Evolutionary conservation across 2,797 vertebrate species (phyloP).

Genomic region (Leucoraja ocellata): DNA sequence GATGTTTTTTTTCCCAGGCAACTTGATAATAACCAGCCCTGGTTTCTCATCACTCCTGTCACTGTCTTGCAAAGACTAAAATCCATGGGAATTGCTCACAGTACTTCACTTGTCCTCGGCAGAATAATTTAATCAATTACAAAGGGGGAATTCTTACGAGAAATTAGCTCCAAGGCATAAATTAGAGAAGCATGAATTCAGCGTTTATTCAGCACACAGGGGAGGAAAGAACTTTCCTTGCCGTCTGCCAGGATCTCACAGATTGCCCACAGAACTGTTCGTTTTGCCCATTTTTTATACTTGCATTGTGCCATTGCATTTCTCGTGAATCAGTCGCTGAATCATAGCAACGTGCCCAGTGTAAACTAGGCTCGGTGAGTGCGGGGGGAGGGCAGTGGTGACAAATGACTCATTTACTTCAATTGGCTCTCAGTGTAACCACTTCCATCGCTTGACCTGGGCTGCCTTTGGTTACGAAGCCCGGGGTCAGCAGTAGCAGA

Average conservation of each 20-base stretch:
- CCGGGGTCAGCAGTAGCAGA: background rate
- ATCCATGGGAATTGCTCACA: conserved; percentile 23
- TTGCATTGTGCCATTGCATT: conserved; percentile 16
- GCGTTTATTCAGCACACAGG: background rate
- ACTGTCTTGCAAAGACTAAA: background rate
- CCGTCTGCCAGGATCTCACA: conserved; percentile 5
- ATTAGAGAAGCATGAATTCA: conserved; percentile 20
- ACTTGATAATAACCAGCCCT: background rate
- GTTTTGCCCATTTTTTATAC: background rate
- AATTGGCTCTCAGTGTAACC: background rate
- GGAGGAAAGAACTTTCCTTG: background rate
- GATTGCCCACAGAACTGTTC: background rate
- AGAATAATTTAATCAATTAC: conserved; percentile 20
- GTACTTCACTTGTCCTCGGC: background rate
- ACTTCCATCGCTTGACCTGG: background rate
- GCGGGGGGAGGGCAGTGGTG: no score
- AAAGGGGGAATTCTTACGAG: conserved; percentile 22
- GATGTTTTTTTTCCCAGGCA: background rate
- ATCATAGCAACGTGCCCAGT: conserved; percentile 5
- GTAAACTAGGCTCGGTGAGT: background rate
- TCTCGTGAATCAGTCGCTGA: background rate
- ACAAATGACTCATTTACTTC: background rate
- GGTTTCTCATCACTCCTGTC: background rate
- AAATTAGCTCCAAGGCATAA: conserved; percentile 33
- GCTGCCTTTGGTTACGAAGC: background rate